These are phyloP conservation scores for Syrphus vitripennis DNA, from an alignment of 2,888 invertebrate species.

Conservation along the genomic window DNA sequence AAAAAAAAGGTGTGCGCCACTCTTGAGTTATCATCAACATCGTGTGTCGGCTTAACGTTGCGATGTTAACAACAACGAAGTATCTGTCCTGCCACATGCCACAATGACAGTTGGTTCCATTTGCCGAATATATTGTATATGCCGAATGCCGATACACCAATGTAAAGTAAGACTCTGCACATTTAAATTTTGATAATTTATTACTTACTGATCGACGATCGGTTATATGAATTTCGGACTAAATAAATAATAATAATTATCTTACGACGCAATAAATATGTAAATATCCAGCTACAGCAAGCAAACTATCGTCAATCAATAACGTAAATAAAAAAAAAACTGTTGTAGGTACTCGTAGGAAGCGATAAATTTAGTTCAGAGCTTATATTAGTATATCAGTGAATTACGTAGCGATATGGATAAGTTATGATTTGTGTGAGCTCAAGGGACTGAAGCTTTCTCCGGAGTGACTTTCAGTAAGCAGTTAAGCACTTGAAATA, in stretches of 20 bases:
- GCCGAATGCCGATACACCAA: background rate
- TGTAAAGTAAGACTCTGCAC: background rate
- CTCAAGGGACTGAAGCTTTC: too few species aligned
- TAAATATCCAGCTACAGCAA: background rate
- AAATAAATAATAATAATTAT: slow-evolving; percentile 8
- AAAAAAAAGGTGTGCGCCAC: slow-evolving; percentile 51
- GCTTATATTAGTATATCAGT: too few species aligned
- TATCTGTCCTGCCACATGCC: slow-evolving; percentile 69
- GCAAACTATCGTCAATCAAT: background rate
- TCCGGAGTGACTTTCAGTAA: too few species aligned
- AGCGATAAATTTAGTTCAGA: too few species aligned
- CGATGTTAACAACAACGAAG: slow-evolving; percentile 50
- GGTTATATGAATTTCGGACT: background rate
- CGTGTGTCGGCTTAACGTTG: slow-evolving; percentile 28
- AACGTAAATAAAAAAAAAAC: background rate
- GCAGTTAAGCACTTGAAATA: too few species aligned
- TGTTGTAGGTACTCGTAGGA: too few species aligned
- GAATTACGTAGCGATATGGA: too few species aligned
- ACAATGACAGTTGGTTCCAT: slow-evolving; percentile 62
- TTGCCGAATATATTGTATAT: slow-evolving; percentile 14
- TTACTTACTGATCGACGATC: background rate
- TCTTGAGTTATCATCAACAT: slow-evolving; percentile 56
- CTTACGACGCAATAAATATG: background rate
- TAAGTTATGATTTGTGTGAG: too few species aligned
- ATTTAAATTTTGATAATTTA: slow-evolving; percentile 40